phyloP scores from a whole-genome alignment of 2,888 invertebrate species.

The Prostheceraeus crozeri region DNA sequence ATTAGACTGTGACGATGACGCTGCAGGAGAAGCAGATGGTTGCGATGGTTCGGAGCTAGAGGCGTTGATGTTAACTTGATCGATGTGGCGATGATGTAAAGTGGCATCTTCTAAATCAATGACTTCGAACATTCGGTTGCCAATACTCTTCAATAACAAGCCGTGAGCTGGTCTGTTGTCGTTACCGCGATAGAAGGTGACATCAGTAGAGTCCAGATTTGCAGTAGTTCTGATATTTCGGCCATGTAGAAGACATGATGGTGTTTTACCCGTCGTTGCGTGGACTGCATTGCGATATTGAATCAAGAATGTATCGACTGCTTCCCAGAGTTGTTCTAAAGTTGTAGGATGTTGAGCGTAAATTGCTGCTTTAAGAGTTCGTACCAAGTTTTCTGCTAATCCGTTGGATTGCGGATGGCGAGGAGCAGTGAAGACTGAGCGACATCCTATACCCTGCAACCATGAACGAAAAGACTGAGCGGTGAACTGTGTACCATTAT shows the following conservation, averaged over 20 bases:
- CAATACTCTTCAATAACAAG: background rate
- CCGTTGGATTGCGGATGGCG: conserved; percentile 10
- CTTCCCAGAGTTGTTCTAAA: background rate
- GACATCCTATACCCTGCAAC: background rate
- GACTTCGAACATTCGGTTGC: conserved; percentile 7
- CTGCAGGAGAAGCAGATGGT: no score
- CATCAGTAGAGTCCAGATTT: conserved; percentile 23
- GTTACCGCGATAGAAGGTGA: conserved; percentile 26
- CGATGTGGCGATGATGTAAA: background rate
- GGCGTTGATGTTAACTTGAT: conserved; percentile 16
- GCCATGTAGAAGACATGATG: background rate
- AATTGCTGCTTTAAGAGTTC: conserved; percentile 1
- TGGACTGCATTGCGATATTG: conserved; percentile 2
- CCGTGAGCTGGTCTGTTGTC: conserved; percentile 17
- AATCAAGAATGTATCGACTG: background rate
- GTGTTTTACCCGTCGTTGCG: background rate
- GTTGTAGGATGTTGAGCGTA: background rate
- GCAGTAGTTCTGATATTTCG: no score
- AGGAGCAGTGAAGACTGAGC: background rate
- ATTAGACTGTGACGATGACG: no score
- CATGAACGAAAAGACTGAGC: conserved; percentile 2
- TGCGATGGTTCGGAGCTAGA: no score
- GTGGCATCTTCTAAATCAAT: background rate
- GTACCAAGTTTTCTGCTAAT: conserved; percentile 2
- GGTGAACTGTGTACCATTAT: conserved; percentile 12